A percentile compares a stretch with the other conserved stretches of the same genome.
These are phyloP conservation scores for Ophion ventricosus DNA, from an alignment of 2,888 invertebrate species.

Conservation along the genomic window DNA sequence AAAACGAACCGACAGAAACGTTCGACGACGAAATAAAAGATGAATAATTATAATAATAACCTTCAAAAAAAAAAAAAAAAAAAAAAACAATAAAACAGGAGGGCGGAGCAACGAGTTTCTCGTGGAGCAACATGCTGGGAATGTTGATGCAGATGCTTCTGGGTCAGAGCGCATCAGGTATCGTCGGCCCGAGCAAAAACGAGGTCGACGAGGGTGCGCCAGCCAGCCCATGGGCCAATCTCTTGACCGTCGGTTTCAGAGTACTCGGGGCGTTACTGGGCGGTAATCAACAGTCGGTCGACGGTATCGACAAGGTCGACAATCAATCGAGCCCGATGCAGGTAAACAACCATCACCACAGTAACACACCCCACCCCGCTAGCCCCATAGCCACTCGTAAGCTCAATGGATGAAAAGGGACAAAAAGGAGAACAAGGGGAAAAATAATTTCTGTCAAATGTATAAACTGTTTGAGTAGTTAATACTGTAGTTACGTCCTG, in stretches of 20 bases:
- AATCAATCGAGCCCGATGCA: conserved; percentile 93
- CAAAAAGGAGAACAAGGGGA: neutral
- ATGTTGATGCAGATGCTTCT: conserved; percentile 95
- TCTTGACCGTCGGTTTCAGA: conserved; percentile 93
- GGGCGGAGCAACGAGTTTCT: conserved; percentile 89
- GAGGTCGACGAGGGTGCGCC: conserved; percentile 88
- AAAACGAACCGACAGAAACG: too few species aligned
- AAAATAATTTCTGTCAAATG: neutral
- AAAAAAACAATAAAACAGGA: conserved; percentile 72
- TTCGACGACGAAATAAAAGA: neutral
- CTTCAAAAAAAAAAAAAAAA: neutral
- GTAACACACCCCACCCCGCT: too few species aligned
- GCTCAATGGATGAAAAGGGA: too few species aligned
- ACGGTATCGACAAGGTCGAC: conserved; percentile 96
- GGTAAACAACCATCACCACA: conserved; percentile 85
- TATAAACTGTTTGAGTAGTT: neutral
- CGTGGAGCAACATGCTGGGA: conserved; percentile 94
- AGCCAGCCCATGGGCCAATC: conserved; percentile 94
- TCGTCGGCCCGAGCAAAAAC: conserved; percentile 91
- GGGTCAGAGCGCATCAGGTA: conserved; percentile 86
- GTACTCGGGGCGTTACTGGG: conserved; percentile 93
- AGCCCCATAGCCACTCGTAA: too few species aligned
- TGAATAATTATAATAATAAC: neutral
- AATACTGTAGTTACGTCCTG: neutral
- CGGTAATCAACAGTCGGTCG: conserved; percentile 88